Conservation (phyloP, 2,888 invertebrate genomes). For the Balanococcus diminutus region DNA sequence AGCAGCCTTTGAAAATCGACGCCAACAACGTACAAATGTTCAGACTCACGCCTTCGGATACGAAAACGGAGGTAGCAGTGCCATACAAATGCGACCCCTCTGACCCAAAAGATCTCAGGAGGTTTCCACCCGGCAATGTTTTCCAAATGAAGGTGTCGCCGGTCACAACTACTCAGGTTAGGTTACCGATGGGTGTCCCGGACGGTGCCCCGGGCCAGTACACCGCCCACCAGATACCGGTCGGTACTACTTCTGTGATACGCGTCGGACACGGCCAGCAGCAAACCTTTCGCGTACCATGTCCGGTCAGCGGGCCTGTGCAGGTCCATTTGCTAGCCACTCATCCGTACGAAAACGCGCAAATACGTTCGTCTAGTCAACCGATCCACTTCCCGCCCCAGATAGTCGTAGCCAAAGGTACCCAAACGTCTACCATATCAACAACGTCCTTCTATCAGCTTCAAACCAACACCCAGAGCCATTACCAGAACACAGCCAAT, state of each 20-base stretch:
- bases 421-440: conserved; percentile 59
- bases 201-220: conserved; percentile 18
- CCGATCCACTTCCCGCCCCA: conserved; percentile 56
- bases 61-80: conserved; percentile 31
- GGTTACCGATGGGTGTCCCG: conserved; percentile 39
- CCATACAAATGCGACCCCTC: not conserved
- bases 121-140: conserved; percentile 25
- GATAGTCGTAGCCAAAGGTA: conserved; percentile 59
- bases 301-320: conserved; percentile 62
- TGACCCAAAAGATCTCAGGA: conserved; percentile 34
- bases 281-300: conserved; percentile 64
- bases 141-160: conserved; percentile 54
- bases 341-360: conserved; percentile 62
- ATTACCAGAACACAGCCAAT: conserved; percentile 14
- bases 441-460: conserved; percentile 59
- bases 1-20: conserved; percentile 49
- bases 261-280: conserved; percentile 60
- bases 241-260: conserved; percentile 58
- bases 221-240: conserved; percentile 35
- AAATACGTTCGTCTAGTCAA: conserved; percentile 54
- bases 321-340: conserved; percentile 62
- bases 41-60: conserved; percentile 46
- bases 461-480: conserved; percentile 49
- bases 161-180: conserved; percentile 51
- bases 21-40: conserved; percentile 51